Evolutionary conservation across 2,113 vertebrate species (phyloP), one percentile per base, ranked within the genome.

Genomic region (Rana temporaria): DNA sequence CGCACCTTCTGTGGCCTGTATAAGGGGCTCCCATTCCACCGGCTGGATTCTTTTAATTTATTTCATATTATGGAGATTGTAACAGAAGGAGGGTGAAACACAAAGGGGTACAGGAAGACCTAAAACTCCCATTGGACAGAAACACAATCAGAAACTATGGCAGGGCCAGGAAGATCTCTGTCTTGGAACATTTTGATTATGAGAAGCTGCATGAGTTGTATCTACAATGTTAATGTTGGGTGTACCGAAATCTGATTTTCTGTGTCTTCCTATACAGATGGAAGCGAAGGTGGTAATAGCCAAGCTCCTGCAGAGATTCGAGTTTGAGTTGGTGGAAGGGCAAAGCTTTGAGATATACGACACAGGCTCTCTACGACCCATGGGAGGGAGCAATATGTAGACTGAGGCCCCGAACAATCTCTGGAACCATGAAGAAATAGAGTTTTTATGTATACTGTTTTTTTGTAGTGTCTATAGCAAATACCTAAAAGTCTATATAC

Each of bases 221-320:
- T 11, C 2, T 11, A n/a, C 59, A 62, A 20, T 22, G 19, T 62
- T 22, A n/a, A 1, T 62, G n/a, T 62, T 62, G 59, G 9, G n/a
- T 22, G 16, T 22, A 60, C 1, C 12, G 19, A 63, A 6, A 24
- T 26, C 18, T 8, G 8, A 14, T 63, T 0, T 0, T 52, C 53
- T 72, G 4, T 57, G 8, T 26, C 56, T n/a, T 0, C 0, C 18
- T 57, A 0, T 1, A 53, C 89, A 99, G 97, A 96, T 98, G 93
- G 96, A 98, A 85, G 95, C 93, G 0, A 99, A 98, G 90, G 94
- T 98, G 77, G 91, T 97, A 78, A 95, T 98, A 94, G 95, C 96
- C 78, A 98, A 98, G 88, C 86, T 99, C 82, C 85, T 98, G 73
- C 97, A 97, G 91, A 95, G 96, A 88, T 96, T 96, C 81, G 92